Evolutionary conservation across 1,140 invertebrate species (phyloP).

Genomic region (Cherax destructor): DNA sequence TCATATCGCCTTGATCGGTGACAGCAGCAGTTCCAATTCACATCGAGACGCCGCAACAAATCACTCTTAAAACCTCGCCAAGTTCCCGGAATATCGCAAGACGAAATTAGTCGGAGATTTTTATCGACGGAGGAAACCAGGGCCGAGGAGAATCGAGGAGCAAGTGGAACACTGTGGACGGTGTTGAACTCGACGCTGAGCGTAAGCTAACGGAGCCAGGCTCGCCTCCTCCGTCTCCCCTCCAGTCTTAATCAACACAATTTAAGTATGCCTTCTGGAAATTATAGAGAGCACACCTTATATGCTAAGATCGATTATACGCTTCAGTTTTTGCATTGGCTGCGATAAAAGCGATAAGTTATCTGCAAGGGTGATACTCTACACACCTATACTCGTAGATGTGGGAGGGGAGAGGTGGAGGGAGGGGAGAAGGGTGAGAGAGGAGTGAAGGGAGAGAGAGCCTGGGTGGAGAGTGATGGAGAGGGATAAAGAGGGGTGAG

Average conservation of each 20-base stretch:
- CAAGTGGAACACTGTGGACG: neutral
- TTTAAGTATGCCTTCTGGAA: constrained; percentile 57
- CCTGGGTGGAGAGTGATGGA: no score
- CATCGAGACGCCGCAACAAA: neutral
- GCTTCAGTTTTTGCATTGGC: constrained; percentile 18
- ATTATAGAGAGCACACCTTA: constrained; percentile 51
- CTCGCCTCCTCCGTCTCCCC: neutral
- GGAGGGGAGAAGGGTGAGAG: neutral
- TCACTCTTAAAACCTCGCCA: neutral
- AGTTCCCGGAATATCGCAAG: neutral
- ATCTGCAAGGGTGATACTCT: constrained; percentile 36
- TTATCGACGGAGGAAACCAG: neutral
- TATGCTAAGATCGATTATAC: constrained; percentile 60
- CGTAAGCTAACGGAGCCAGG: constrained; percentile 22
- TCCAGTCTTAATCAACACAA: constrained; percentile 60
- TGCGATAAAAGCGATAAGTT: constrained; percentile 37
- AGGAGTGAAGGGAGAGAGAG: no score
- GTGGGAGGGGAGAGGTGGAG: neutral
- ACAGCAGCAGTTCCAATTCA: neutral
- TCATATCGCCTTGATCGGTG: constrained; percentile 21
- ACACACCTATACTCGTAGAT: neutral
- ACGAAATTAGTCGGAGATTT: neutral
- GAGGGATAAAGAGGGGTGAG: no score
- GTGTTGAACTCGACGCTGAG: neutral
- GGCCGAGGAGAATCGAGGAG: neutral